phyloP scores from a whole-genome alignment of 2,113 vertebrate species.

The Notiomystis cincta region DNA sequence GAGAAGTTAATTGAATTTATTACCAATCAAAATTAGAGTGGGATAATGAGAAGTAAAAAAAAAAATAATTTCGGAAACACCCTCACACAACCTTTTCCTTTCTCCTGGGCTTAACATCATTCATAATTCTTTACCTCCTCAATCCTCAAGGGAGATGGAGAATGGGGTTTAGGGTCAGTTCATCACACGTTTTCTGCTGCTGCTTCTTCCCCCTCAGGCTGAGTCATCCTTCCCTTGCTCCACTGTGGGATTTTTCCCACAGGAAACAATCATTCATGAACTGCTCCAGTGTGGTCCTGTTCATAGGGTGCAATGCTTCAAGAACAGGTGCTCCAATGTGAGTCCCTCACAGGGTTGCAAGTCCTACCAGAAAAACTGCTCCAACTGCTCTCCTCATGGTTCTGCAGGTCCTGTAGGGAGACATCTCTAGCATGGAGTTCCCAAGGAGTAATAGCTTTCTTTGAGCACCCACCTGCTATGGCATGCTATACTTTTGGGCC shows the following conservation, averaged over 20 bases:
- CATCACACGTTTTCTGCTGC: not conserved
- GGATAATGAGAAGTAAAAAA: not conserved
- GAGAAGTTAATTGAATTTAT: not conserved
- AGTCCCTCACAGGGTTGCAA: not conserved
- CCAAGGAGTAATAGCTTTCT: not conserved
- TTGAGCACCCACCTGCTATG: accelerated
- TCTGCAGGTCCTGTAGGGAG: not conserved
- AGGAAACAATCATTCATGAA: not conserved
- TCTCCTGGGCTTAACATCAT: not conserved
- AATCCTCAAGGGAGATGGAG: not conserved
- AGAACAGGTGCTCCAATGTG: not conserved
- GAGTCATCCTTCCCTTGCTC: not conserved
- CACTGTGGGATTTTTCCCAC: not conserved
- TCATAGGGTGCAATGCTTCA: not conserved
- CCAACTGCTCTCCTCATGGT: not conserved
- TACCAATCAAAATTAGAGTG: not conserved
- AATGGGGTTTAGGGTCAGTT: not conserved
- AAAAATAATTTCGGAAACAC: too few species aligned
- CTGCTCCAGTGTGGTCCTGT: not conserved
- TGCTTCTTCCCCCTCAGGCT: not conserved
- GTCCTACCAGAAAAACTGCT: not conserved
- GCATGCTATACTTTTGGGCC: not conserved
- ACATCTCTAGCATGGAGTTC: not conserved
- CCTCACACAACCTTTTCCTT: not conserved
- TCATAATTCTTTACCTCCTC: not conserved